Percentiles rank a stretch among this genome's conserved stretches.
Conservation (phyloP, 2,888 invertebrate species). For the Zhuqinia jingwanae region DNA sequence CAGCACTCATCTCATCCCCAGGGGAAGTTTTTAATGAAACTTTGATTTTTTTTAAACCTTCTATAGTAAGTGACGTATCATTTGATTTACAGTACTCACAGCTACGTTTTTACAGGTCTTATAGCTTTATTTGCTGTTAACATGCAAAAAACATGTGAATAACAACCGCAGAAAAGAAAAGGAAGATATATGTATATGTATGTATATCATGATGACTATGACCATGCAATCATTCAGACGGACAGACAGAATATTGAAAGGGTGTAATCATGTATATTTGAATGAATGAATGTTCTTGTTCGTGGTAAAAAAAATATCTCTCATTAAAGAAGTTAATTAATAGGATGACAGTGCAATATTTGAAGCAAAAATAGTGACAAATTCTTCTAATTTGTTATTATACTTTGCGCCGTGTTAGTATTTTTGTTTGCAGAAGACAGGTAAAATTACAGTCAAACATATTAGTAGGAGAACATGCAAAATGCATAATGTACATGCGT, state of each 20-base stretch:
- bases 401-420: background rate
- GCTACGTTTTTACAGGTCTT: no score
- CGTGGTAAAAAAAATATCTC: background rate
- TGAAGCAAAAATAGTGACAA: background rate
- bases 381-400: background rate
- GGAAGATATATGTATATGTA: no score
- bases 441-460: background rate
- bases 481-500: no score
- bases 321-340: background rate
- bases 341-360: constrained; percentile 21
- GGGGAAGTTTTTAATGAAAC: no score
- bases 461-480: no score
- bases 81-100: no score
- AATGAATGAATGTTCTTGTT: no score
- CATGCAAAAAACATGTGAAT: no score
- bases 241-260: background rate
- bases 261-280: background rate
- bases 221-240: constrained; percentile 6
- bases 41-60: no score
- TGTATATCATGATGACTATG: background rate
- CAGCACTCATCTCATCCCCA: no score
- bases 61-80: no score
- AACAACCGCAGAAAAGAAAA: background rate
- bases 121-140: no score
- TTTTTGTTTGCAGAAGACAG: background rate